Evolutionary conservation across 2,797 vertebrate genomes (phyloP).

Genomic region (Melanotaenia maccullochi): DNA sequence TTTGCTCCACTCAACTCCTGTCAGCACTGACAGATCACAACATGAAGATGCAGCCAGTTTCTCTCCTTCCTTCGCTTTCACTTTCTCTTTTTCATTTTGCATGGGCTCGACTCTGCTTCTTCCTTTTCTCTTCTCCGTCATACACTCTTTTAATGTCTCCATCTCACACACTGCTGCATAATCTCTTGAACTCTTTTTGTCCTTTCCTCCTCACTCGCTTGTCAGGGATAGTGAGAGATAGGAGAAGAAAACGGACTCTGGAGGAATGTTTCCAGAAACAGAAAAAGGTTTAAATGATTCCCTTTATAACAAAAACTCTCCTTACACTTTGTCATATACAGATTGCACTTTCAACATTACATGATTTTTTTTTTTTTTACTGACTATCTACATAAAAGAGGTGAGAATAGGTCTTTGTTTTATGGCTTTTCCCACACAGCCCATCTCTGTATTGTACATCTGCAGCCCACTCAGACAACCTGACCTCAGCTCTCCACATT

Average conservation of each 20-base stretch:
- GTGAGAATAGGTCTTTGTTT: conserved; percentile 10
- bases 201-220: conserved; percentile 32
- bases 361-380: neutral
- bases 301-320: neutral
- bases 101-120: conserved; percentile 17
- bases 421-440: conserved; percentile 24
- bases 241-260: conserved; percentile 25
- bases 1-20: conserved; percentile 70
- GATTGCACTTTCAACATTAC: neutral
- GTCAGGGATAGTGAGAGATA: conserved; percentile 36
- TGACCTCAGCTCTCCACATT: conserved; percentile 48
- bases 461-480: conserved; percentile 16
- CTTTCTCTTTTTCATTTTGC: conserved; percentile 39
- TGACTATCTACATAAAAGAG: neutral
- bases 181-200: conserved; percentile 1
- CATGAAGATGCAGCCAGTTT: conserved; percentile 62
- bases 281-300: conserved; percentile 5
- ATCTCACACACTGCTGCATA: conserved; percentile 13
- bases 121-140: conserved; percentile 19
- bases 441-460: conserved; percentile 33
- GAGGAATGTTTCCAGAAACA: conserved; percentile 24
- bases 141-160: conserved; percentile 40
- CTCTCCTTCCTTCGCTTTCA: conserved; percentile 38
- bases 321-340: conserved; percentile 3
- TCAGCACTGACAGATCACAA: conserved; percentile 76